phyloP scores from a whole-genome alignment of 2,113 vertebrate genomes.

The Mungos mungo region DNA sequence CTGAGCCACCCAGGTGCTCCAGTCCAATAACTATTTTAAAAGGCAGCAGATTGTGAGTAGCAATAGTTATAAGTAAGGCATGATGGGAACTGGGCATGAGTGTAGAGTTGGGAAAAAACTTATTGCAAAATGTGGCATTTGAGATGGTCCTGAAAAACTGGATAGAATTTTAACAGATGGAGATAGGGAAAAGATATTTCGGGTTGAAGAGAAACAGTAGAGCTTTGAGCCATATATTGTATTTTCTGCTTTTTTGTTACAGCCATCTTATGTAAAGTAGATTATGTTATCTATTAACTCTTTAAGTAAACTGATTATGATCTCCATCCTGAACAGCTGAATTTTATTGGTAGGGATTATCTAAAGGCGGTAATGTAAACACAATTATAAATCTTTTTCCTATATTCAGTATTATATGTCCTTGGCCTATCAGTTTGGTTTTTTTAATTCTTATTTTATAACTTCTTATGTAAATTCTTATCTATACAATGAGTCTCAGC shows the following conservation, averaged over 20 bases:
- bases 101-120: neutral
- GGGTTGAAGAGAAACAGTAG: neutral
- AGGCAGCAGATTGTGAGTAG: neutral
- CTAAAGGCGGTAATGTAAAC: conserved; percentile 19
- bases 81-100: neutral
- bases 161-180: neutral
- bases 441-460: neutral
- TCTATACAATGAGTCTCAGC: neutral
- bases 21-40: neutral
- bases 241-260: neutral
- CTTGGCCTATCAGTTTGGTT: neutral
- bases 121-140: neutral
- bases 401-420: neutral
- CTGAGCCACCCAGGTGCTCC: no score
- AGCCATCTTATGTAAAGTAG: neutral
- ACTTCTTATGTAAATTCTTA: neutral
- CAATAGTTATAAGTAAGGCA: neutral
- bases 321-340: neutral
- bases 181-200: neutral
- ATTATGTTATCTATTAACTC: neutral
- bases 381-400: neutral
- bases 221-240: neutral
- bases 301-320: neutral
- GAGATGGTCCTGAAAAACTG: neutral
- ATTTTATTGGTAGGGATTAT: neutral